These are phyloP conservation scores for Ia io DNA, from an alignment of 2,113 vertebrate genomes.

Conservation along the genomic window DNA sequence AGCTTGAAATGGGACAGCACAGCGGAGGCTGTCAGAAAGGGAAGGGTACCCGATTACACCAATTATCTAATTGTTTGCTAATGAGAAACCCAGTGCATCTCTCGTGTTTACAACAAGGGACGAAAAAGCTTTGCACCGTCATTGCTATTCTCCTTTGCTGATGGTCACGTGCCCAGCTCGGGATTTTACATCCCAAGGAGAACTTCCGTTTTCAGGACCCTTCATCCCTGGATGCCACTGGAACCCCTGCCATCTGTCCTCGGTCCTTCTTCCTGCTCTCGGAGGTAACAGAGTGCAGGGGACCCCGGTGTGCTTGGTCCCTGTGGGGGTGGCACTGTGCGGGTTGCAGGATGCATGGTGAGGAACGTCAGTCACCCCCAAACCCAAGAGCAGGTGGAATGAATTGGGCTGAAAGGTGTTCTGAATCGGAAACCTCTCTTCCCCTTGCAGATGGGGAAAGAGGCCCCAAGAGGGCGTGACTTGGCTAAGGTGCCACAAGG, in stretches of 20 bases:
- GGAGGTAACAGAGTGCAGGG: accelerated
- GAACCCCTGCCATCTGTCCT: background rate
- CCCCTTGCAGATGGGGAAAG: background rate
- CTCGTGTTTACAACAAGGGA: background rate
- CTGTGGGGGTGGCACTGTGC: accelerated
- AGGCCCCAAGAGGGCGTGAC: background rate
- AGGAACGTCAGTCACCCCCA: background rate
- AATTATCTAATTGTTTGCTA: slow-evolving; percentile 67
- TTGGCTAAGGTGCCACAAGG: background rate
- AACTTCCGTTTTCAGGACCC: background rate
- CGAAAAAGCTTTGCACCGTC: accelerated
- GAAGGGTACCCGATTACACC: slow-evolving; percentile 47
- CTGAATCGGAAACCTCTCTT: background rate
- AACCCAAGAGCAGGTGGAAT: background rate
- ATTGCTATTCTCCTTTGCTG: background rate
- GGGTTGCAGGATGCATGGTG: accelerated
- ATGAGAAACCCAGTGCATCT: slow-evolving; percentile 46
- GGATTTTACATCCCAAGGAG: background rate
- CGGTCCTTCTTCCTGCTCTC: background rate
- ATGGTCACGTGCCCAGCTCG: background rate
- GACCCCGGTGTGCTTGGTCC: background rate
- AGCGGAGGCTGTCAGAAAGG: slow-evolving; percentile 48
- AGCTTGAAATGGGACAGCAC: slow-evolving; percentile 45
- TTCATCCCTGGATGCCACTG: accelerated
- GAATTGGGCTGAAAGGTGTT: background rate